Percentiles rank a stretch among this genome's conserved stretches.
phyloP scores from a whole-genome alignment of 2,113 vertebrate genomes.

The sheep (Ovis aries) region ARS-UI_Ramb_v3.0 NC_056057.1:115237001-115237500 shows the following conservation, averaged over 20 bases:
- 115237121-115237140: background rate
- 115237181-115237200: background rate
- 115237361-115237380: background rate
- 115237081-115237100: background rate
- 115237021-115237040: background rate
- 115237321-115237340: background rate
- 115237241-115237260: background rate
- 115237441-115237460: background rate
- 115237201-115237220: background rate
- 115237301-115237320: background rate
- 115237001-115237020: background rate
- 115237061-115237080: background rate
- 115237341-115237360: background rate
- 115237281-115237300: background rate
- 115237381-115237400: background rate
- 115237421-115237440: background rate
- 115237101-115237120: background rate
- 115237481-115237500: background rate
- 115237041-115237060: background rate
- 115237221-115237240: background rate
- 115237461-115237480: background rate
- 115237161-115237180: background rate
- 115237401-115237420: background rate
- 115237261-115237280: background rate
- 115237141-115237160: background rate